phyloP scores from a whole-genome alignment of 2,888 invertebrate species.

The Apotomis betuletana region DNA sequence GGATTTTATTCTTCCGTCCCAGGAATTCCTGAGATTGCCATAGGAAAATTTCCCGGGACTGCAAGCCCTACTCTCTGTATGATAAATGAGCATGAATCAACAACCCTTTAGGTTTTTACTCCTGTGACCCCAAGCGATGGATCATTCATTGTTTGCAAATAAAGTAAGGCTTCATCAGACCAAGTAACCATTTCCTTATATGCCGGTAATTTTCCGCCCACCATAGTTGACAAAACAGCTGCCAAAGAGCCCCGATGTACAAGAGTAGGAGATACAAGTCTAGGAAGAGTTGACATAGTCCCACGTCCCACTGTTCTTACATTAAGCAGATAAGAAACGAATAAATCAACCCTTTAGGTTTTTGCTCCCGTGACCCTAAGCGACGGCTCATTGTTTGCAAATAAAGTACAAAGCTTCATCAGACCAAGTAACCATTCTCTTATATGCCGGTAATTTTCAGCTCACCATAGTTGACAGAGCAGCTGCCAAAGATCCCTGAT shows the following conservation, averaged over 20 bases:
- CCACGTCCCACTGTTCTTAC: too few species aligned
- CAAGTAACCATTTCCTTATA: conserved; percentile 20
- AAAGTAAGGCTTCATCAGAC: conserved; percentile 2
- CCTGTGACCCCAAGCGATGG: too few species aligned
- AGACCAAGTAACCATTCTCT: conserved; percentile 6
- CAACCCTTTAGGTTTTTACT: too few species aligned
- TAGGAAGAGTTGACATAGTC: too few species aligned
- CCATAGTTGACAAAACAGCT: conserved; percentile 55
- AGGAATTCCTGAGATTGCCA: too few species aligned
- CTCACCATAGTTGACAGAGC: conserved; percentile 58
- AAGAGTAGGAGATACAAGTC: too few species aligned
- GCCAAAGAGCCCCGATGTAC: conserved; percentile 62
- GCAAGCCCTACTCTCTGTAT: too few species aligned
- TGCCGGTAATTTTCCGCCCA: conserved; percentile 52
- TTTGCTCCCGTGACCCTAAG: too few species aligned
- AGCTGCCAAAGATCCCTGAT: conserved; percentile 60
- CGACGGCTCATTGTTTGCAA: conserved; percentile 11
- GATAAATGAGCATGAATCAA: too few species aligned
- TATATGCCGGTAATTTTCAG: conserved; percentile 48
- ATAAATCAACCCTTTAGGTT: background rate
- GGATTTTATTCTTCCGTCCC: too few species aligned
- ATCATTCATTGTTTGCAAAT: conserved; percentile 7
- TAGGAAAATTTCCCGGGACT: too few species aligned
- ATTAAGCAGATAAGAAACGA: too few species aligned
- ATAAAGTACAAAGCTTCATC: conserved; percentile 3